Base-by-base conservation (phyloP, 2,113 vertebrate species). In the Pica pica region DNA sequence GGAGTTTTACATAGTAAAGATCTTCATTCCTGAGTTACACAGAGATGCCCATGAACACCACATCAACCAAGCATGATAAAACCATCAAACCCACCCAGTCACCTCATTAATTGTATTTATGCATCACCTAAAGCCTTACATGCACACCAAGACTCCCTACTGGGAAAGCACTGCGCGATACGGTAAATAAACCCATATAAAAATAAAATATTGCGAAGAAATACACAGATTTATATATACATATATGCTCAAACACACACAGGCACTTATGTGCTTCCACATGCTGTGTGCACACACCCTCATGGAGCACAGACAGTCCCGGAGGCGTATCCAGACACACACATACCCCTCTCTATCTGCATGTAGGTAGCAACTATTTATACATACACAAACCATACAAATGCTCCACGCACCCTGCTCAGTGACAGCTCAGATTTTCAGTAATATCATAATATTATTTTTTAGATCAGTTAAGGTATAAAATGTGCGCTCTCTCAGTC, bases 381-480 rank as follows among this genome's bases (percentile, higher is more conserved):
- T 69, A 93, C 83, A 89, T 31, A 93, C 65, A 83, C 91, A 86
- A 94, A 83, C 90, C 49, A 90, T 21, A 91, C 61, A 77, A 84
- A 79, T 30, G n/a, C 61, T 83, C 88, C 14, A 81, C 12, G 5
- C 69, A 68, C 81, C 69, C 88, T 82, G 71, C 68, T 81, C 5
- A 0, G 55, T 95, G 96, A 96, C 95, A 96, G 96, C 95, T 81
- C 91, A 65, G 97, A 95, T 77, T 83, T 94, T 94, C 95, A 84
- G 96, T 97, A 95, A 98, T 96, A 97, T 85, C 94, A 97, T 97
- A 97, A 97, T 97, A 97, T 97, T 97, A 97, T 98, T 97, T 98
- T 96, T 97, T 94, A 97, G 97, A 97, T 97, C 97, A 96, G 97
- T 97, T 97, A 97, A 96, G 97, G 97, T 97, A 94, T 97, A 97